These are phyloP conservation scores for Prionchulus punctatus DNA, from an alignment of 2,888 invertebrate genomes.

Conservation along the genomic window DNA sequence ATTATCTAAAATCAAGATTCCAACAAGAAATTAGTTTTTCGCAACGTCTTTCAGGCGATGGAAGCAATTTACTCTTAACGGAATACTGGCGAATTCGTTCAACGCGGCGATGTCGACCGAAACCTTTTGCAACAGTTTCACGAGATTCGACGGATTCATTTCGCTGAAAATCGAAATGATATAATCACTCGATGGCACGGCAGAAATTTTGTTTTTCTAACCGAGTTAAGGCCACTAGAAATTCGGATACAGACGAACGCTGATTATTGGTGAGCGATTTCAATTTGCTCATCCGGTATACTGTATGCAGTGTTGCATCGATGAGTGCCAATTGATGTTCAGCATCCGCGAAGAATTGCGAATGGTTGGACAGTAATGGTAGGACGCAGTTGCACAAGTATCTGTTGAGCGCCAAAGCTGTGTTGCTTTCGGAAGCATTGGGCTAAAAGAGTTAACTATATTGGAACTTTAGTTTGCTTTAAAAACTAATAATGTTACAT, in stretches of 20 bases:
- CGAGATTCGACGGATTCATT: constrained; percentile 89
- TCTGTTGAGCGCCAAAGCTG: constrained; percentile 97
- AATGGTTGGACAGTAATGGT: constrained; percentile 83
- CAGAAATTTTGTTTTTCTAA: no score
- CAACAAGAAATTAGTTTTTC: no score
- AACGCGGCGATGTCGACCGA: constrained; percentile 90
- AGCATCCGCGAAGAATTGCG: constrained; percentile 87
- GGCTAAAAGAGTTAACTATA: no score
- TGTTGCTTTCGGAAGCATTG: constrained; percentile 66
- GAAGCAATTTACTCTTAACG: constrained; percentile 58
- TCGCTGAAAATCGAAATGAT: no score
- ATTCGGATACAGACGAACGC: constrained; percentile 92
- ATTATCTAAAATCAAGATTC: constrained; percentile 50
- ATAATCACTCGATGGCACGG: no score
- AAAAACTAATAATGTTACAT: no score
- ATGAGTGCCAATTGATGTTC: constrained; percentile 74
- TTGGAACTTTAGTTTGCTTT: no score
- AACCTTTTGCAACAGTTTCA: constrained; percentile 67
- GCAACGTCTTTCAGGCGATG: no score
- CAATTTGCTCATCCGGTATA: constrained; percentile 74
- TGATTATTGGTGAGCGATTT: constrained; percentile 92
- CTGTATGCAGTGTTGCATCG: constrained; percentile 93
- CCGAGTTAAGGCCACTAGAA: constrained; percentile 87
- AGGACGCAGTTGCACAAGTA: constrained; percentile 96
- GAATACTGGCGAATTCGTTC: constrained; percentile 93